These are phyloP conservation scores for Caenorhabditis sp. DNA, from an alignment of 2,888 invertebrate genomes.

Conservation along the genomic window DNA sequence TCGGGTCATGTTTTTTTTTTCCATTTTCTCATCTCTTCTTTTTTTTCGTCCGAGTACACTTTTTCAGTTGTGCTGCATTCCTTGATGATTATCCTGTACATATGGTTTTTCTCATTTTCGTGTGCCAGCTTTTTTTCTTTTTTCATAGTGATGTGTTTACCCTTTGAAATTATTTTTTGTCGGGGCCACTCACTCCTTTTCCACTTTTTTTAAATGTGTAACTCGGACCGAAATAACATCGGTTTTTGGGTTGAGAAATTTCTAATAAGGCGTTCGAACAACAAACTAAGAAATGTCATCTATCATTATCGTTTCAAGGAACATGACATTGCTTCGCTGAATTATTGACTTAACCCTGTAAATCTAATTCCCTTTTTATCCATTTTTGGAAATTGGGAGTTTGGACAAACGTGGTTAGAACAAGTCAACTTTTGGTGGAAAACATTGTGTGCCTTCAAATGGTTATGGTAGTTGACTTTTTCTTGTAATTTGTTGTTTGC, in stretches of 20 bases:
- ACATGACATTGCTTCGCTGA: too few relatives aligned
- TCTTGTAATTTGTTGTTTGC: too few relatives aligned
- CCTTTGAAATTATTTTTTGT: constrained; percentile 5
- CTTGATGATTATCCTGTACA: constrained; percentile 39
- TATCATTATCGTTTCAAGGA: too few relatives aligned
- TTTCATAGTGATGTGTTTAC: background rate
- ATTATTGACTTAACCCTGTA: too few relatives aligned
- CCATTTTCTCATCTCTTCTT: background rate
- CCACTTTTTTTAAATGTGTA: background rate
- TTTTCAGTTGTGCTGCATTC: background rate
- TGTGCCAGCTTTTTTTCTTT: constrained; percentile 1
- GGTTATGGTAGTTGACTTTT: too few relatives aligned
- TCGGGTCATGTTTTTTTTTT: background rate
- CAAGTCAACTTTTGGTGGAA: too few relatives aligned
- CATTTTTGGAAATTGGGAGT: too few relatives aligned
- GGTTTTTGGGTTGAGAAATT: background rate
- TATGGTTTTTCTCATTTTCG: constrained; percentile 19
- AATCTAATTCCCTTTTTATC: too few relatives aligned
- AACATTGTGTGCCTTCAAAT: too few relatives aligned
- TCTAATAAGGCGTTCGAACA: background rate
- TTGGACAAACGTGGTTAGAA: too few relatives aligned
- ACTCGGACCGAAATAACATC: background rate
- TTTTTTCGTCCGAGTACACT: background rate
- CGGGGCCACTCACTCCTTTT: constrained; percentile 1
- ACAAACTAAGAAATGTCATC: too few relatives aligned